Percentiles rank a stretch among this genome's conserved stretches.
Evolutionary conservation across 2,888 invertebrate genomes (phyloP).

Genomic region (Cecidostiba fungosa): DNA sequence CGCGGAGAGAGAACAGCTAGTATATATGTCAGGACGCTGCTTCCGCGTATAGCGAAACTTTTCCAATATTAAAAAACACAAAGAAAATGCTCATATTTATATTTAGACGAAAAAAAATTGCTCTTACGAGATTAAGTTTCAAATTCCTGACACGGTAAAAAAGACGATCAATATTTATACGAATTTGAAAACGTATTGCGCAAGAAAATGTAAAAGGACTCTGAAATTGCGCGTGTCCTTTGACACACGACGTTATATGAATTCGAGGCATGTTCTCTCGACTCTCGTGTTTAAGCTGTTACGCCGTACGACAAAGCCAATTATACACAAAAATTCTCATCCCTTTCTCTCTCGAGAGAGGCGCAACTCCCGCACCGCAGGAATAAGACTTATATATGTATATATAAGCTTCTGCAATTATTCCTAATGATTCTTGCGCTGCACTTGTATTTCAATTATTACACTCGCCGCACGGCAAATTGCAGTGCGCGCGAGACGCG

Average conservation of each 20-base stretch:
- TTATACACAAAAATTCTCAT: not conserved
- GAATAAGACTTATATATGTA: too few relatives aligned
- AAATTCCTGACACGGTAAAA: too few relatives aligned
- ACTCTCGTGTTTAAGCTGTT: too few relatives aligned
- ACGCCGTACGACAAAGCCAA: not conserved
- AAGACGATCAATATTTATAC: too few relatives aligned
- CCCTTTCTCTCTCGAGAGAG: too few relatives aligned
- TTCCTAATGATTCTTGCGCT: conserved; percentile 56
- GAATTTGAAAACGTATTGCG: too few relatives aligned
- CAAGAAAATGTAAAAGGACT: too few relatives aligned
- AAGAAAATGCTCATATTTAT: not conserved
- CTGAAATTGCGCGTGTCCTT: too few relatives aligned
- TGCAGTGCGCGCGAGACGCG: not conserved
- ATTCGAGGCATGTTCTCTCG: too few relatives aligned
- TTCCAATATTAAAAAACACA: conserved; percentile 3
- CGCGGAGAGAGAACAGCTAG: not conserved
- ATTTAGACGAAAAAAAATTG: not conserved
- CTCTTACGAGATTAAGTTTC: too few relatives aligned
- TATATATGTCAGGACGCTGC: not conserved
- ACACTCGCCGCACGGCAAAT: conserved; percentile 20
- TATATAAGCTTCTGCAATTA: conserved; percentile 33
- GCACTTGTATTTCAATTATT: conserved; percentile 59
- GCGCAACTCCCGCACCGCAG: too few relatives aligned
- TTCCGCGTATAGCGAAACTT: not conserved
- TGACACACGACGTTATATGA: too few relatives aligned